Evolutionary conservation across 1,140 invertebrate species (phyloP), one percentile per base, ranked within the genome.

Genomic region (Cotesia vestalis): DNA sequence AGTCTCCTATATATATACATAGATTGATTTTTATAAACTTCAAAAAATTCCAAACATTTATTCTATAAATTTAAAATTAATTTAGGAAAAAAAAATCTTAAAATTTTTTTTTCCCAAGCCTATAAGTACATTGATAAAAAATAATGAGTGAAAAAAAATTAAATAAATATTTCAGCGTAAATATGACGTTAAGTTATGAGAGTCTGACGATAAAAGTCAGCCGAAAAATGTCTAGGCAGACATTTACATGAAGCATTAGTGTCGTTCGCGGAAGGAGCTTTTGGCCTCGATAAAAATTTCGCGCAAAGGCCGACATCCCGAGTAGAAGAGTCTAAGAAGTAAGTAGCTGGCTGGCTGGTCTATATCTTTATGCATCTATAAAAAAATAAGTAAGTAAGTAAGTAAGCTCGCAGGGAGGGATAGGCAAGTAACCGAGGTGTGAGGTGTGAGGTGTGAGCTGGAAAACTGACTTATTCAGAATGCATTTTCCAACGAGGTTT

Each of bases 381-480:
- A 59, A n/a, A 17, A 17, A 59, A 17, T 11, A 61, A 6, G 34
- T 14, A 20, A 36, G 6, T 27, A 40, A 59, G 38, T 53, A 14
- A 40, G 27, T 3, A 34, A 55, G 51, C 46, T 27, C 27, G 27
- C 27, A 27, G 27, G n/a, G 20, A 60, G 4, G 14, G 27, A 27
- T 12, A n/a, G 6, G 52, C 9, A n/a, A 67, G 34, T 2, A 69
- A 36, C 3, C 8, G 12, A 67, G 35, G 46, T 53, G 66, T 59
- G n/a, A 59, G 57, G 17, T 20, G 38, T 11, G 3, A 52, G 67
- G 53, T 59, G 51, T 59, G 4, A 68, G 35, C 27, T 52, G 53
- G 51, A 67, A 60, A 67, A 69, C 66, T 62, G 66, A 73, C 66
- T 69, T 73, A 73, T 73, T 62, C 66, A 73, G 53, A 69, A 73